Evolutionary conservation across 2,888 invertebrate species (phyloP).

Genomic region (Dioctria linearis): DNA sequence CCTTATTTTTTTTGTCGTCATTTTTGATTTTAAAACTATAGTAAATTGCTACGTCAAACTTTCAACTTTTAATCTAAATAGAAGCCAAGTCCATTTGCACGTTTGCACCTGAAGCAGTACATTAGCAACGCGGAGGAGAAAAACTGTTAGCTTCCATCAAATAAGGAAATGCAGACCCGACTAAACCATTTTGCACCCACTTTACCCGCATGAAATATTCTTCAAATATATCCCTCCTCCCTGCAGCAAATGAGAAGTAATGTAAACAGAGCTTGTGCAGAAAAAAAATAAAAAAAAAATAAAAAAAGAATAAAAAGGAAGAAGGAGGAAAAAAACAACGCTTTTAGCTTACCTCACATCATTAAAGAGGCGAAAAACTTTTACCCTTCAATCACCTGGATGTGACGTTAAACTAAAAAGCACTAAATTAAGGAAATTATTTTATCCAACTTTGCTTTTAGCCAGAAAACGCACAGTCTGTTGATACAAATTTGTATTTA

Average conservation of each 20-base stretch:
- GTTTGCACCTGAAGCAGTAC: no score
- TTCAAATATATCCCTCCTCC: not conserved
- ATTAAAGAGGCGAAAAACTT: conserved; percentile 35
- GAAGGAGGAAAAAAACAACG: not conserved
- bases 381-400: conserved; percentile 51
- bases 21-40: no score
- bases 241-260: not conserved
- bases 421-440: conserved; percentile 58
- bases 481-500: conserved; percentile 58
- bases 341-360: conserved; percentile 25
- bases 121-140: not conserved
- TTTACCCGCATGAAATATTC: not conserved
- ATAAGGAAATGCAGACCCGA: not conserved
- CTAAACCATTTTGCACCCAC: not conserved
- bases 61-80: no score
- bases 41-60: no score
- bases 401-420: conserved; percentile 45
- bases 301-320: not conserved
- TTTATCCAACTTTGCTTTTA: conserved; percentile 58
- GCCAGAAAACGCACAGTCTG: conserved; percentile 56
- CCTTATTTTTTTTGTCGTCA: no score
- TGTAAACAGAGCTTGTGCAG: not conserved
- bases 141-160: not conserved
- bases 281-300: no score
- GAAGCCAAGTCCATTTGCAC: no score